Base-by-base conservation (phyloP, 2,113 vertebrate species). In the Alligator mississippiensis region DNA sequence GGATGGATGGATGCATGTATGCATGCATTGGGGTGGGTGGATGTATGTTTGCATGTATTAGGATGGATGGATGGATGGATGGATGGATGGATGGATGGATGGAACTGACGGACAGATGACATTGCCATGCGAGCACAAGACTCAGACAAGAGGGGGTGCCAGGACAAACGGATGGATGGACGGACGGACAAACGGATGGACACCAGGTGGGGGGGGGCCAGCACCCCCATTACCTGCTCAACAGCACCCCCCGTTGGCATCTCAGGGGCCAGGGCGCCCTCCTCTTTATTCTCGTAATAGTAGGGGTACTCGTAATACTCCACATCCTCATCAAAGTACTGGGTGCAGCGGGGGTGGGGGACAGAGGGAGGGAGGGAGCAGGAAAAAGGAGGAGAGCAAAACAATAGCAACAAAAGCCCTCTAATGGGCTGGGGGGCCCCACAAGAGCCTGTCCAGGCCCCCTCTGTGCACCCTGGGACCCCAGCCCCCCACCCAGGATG, bases 321-420 rank as follows among this genome's bases (percentile, higher is more conserved):
- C 96, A 96, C 94, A 88, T 97, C 97, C 96, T 98, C 98, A 97
- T 98, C 97, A 97, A 97, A 97, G 97, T 97, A 98, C 98, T 95
- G 96, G 95, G 96, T 92, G 87, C 96, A 34, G 34, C 92, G 95
- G 79, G 81, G 87, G 89, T 81, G 72, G 59, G 89, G 85, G 90
- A 93, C 62, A 77, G 89, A 82, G 85, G 76, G 93, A 87, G 84
- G 84, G 92, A 55, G 30, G 72, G 85, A 75, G 70, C 61, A 38
- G 78, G 62, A 59, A 61, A 61, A 28, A 25, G 24, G 47, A 74
- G n/a, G 30, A 22, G 84, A 64, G 78, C 10, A 38, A 38, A 72
- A 5, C 58, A 81, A 83, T 80, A 68, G 70, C 55, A 38, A 76
- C 58, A 77, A 19, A 72, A 70, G 21, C 30, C 68, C 66, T 11